Evolutionary conservation across 2,797 vertebrate genomes (phyloP), one percentile per base, ranked within the genome.

Genomic region (Rhinichthys osculus): DNA sequence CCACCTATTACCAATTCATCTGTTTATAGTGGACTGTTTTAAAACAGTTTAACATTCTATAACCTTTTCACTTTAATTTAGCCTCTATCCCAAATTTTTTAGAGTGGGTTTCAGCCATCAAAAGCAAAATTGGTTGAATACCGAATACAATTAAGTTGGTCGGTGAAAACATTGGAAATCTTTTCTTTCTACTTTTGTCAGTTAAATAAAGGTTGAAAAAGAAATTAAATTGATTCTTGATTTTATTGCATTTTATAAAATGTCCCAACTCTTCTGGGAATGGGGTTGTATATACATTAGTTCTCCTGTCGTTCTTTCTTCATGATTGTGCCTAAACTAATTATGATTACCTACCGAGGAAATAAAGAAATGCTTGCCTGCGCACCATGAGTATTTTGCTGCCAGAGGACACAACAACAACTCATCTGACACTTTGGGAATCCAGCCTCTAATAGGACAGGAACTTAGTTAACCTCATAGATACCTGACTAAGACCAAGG

Each of bases 401-500:
- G 27, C 8, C 27, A 74, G 42, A 66, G 62, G 11, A 54, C 44
- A 66, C 44, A 67, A 38, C 44, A 83, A 77, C 73, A 70, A 44
- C 73, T 59, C 47, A 4, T 54, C 35, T 33, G 74, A 70, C 35
- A 30, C 74, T 78, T 71, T 38, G 23, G 38, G 62, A 42, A 21
- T 62, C 35, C 13, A 67, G 16, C 35, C 78, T 35, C 57, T 52
- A 13, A 17, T 33, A n/a, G 30, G 47, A 64, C 62, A 72, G 8
- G 8, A 72, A 57, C 74, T 89, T 85, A 19, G 79, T 76, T 74
- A 78, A 91, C 89, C 91, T 94, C 88, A 91, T 90, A 91, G 89
- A 89, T 90, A 90, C 80, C 35, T 57, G 33, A 83, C 81, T 33
- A 64, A 87, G 76, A 54, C 27, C 7, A n/a, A 67, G 52, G 84